Conservation (phyloP, 2,797 vertebrate species). For the Clarias pachynema region DNA sequence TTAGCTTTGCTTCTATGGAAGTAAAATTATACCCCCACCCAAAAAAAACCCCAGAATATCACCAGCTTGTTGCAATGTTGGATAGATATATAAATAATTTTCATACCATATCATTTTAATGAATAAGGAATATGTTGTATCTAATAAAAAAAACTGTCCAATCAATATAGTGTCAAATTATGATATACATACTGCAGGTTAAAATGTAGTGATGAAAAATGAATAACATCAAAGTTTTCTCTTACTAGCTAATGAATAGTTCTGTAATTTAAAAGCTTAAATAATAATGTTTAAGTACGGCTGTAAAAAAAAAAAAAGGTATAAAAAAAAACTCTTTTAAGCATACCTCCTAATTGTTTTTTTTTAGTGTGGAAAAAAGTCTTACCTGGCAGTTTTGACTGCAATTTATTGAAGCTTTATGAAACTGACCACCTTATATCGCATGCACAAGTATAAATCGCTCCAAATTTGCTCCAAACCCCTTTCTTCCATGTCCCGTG, state of each 20-base stretch:
- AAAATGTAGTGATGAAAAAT: no score
- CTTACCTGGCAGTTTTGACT: no score
- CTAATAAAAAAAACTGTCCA: background rate
- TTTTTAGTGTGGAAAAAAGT: background rate
- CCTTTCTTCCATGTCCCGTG: constrained; percentile 26
- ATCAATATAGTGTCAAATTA: background rate
- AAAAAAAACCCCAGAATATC: background rate
- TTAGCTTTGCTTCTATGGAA: constrained; percentile 42
- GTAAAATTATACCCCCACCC: constrained; percentile 26
- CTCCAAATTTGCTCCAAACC: constrained; percentile 14
- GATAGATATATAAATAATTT: background rate
- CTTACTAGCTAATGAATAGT: background rate
- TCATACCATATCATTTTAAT: background rate
- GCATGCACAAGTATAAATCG: constrained; percentile 3
- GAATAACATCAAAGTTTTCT: background rate
- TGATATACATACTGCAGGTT: background rate
- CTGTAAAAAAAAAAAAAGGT: background rate
- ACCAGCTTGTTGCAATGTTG: constrained; percentile 18
- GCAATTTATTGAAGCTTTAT: background rate
- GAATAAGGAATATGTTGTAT: background rate
- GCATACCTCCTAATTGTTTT: background rate
- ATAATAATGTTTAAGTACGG: background rate
- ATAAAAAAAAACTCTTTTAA: background rate
- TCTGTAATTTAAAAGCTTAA: background rate
- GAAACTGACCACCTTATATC: background rate